These are phyloP conservation scores for Sinotaia quadrata DNA, from an alignment of 2,888 invertebrate species.

Conservation along the genomic window DNA sequence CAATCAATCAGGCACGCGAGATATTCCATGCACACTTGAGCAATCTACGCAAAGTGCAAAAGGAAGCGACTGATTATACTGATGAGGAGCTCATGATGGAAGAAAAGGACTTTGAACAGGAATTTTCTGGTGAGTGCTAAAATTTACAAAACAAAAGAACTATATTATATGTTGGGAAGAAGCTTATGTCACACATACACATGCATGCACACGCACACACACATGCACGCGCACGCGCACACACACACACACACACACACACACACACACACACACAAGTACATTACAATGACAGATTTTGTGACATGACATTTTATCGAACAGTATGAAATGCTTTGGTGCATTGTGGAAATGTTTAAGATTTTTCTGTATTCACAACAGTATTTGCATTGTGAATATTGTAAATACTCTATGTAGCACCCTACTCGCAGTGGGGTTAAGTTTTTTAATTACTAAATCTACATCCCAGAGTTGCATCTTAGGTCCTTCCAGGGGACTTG, in stretches of 20 bases:
- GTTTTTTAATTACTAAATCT: too few relatives aligned
- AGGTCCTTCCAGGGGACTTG: too few relatives aligned
- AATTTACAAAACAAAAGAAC: too few relatives aligned
- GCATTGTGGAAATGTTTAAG: too few relatives aligned
- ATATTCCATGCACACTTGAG: conserved; percentile 94
- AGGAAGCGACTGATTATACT: conserved; percentile 79
- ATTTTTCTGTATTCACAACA: too few relatives aligned
- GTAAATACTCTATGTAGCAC: too few relatives aligned
- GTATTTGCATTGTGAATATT: too few relatives aligned
- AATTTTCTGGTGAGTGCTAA: conserved; percentile 71
- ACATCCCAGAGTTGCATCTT: too few relatives aligned
- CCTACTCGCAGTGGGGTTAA: too few relatives aligned
- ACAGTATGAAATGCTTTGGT: too few relatives aligned
- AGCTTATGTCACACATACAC: conserved; percentile 10
- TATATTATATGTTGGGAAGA: too few relatives aligned
- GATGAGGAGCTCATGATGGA: conserved; percentile 86
- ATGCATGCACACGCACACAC: background rate
- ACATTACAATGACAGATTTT: background rate
- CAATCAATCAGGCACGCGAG: conserved; percentile 92
- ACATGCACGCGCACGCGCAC: background rate
- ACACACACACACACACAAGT: background rate
- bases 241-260: conserved; percentile 10
- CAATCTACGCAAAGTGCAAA: conserved; percentile 80
- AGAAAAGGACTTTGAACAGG: conserved; percentile 77
- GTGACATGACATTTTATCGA: too few relatives aligned